A percentile compares a stretch with the other conserved stretches of the same genome.
Conservation (phyloP, 2,888 invertebrate genomes). For the Pimpla rufipes region DNA sequence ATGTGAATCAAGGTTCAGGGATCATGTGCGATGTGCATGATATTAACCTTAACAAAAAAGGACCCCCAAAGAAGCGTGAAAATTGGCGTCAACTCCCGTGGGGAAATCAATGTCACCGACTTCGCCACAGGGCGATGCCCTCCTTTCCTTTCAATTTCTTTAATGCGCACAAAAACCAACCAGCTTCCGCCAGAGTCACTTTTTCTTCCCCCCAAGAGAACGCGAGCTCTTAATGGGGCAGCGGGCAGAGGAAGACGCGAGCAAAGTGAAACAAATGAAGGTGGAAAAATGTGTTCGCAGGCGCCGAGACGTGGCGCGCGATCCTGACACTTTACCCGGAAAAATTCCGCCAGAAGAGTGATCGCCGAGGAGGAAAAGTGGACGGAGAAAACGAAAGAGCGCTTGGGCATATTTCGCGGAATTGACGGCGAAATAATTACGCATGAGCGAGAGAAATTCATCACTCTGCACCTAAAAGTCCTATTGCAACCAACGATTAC, state of each 20-base stretch:
- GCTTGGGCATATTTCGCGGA: too few relatives aligned
- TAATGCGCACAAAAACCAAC: conserved; percentile 22
- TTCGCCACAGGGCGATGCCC: neutral
- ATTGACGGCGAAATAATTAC: too few relatives aligned
- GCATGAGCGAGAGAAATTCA: too few relatives aligned
- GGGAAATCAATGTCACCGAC: conserved; percentile 49
- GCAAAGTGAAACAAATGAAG: conserved; percentile 14
- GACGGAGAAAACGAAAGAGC: neutral
- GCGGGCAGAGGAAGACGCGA: neutral
- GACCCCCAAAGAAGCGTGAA: neutral
- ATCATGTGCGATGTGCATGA: neutral
- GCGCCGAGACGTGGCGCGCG: neutral
- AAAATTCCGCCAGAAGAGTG: neutral
- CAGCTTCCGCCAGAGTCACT: conserved; percentile 14
- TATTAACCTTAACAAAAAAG: neutral
- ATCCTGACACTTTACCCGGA: neutral
- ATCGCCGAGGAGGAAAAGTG: neutral
- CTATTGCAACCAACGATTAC: too few relatives aligned
- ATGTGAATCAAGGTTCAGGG: neutral
- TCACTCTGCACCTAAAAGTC: too few relatives aligned
- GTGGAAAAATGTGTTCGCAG: neutral
- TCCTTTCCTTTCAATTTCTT: conserved; percentile 31
- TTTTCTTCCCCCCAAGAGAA: neutral
- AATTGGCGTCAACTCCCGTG: conserved; percentile 26
- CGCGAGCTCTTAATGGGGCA: neutral